These are phyloP conservation scores for Gonioctena quinquepunctata DNA, from an alignment of 1,140 invertebrate species.

Conservation along the genomic window DNA sequence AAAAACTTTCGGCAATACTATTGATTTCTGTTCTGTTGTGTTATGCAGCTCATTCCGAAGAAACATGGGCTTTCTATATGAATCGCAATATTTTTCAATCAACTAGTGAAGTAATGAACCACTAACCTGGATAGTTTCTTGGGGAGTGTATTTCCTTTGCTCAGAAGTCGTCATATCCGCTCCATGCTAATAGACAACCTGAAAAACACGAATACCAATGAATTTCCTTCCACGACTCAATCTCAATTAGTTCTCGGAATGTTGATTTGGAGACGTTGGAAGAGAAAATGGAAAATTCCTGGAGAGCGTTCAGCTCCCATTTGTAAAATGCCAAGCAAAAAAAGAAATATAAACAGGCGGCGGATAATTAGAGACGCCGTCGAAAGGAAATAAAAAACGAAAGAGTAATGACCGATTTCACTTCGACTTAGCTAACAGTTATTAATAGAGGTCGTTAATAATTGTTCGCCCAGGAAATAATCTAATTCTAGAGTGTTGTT, in stretches of 20 bases:
- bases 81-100: no score
- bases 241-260: not conserved
- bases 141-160: constrained; percentile 39
- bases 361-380: not conserved
- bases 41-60: no score
- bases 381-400: not conserved
- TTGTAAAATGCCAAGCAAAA: not conserved
- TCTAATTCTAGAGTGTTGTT: not conserved
- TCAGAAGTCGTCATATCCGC: constrained; percentile 26
- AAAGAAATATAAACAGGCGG: not conserved
- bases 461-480: not conserved
- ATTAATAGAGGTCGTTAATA: not conserved
- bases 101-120: no score
- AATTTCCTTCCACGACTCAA: not conserved
- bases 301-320: not conserved
- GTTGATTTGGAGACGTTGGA: not conserved
- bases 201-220: constrained; percentile 8
- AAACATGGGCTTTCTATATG: no score
- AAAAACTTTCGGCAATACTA: no score
- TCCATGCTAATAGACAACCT: constrained; percentile 27
- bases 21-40: no score
- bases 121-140: constrained; percentile 43
- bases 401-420: not conserved
- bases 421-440: not conserved
- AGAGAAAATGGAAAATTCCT: not conserved